Evolutionary conservation across 2,797 vertebrate genomes (phyloP), one percentile per base, ranked within the genome.

Genomic region (Cygnus olor): DNA sequence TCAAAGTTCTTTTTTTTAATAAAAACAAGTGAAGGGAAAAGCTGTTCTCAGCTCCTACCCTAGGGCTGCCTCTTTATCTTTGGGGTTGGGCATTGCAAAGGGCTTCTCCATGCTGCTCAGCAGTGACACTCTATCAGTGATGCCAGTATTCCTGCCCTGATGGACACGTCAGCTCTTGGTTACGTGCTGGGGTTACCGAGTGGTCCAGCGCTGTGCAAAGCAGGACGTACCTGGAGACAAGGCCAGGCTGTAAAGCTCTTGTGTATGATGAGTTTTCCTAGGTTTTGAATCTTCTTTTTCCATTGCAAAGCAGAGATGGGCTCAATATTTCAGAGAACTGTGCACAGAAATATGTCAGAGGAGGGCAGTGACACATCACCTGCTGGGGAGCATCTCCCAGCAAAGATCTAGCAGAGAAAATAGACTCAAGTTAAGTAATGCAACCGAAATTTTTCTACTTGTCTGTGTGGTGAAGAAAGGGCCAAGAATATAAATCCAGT

Each of bases 271-370:
- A 72, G 12, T 68, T 94, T 83, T 79, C 13, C 17, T 47, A 7
- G 20, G 19, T 25, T 89, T 89, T 74, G 38, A 45, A 74, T 85
- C 60, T 53, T 71, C 19, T 64, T 47, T 84, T 89, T 53, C 53
- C 20, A 3, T 42, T 76, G 16, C 51, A 89, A 90, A 83, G 61
- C 20, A 87, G 69, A 70, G 54, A 53, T 87, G 89, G 86, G 64
- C 40, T 82, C 27, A 2, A n/a, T 95, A 80, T 80, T 96, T 96
- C 58, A 85, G 81, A 85, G 95, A 82, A 45, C 13, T 21, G 82
- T 49, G 84, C 79, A 74, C 74, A 68, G 63, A 85, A 82, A 58
- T 0, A 0, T 45, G 34, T 65, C 66, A 24, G 68, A 78, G 61
- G 84, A 93, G 51, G 73, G 65, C 61, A 93, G 85, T 15, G 90